Evolutionary conservation across 2,113 vertebrate species (phyloP).

Genomic region (Myrmecobius fasciatus): DNA sequence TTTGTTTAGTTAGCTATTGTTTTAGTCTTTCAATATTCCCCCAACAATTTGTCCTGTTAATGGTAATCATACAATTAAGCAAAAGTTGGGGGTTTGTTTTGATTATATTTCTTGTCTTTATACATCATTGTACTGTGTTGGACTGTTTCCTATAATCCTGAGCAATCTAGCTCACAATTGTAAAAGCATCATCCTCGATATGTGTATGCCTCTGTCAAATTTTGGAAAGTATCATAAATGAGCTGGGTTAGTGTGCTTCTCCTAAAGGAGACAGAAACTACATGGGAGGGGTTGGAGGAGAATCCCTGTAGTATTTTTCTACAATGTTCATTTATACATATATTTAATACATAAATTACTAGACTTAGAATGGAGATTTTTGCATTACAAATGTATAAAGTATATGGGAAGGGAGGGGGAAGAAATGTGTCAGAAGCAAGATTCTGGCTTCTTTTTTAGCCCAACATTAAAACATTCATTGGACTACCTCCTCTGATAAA

Average conservation of each 20-base stretch:
- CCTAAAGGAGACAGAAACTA: slow-evolving; percentile 64
- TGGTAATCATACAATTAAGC: slow-evolving; percentile 39
- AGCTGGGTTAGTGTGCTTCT: slow-evolving; percentile 66
- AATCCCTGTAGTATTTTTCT: slow-evolving; percentile 77
- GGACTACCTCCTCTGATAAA: neutral
- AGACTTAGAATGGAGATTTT: slow-evolving; percentile 63
- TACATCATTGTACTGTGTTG: slow-evolving; percentile 62
- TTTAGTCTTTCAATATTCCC: slow-evolving; percentile 47
- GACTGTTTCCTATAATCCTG: slow-evolving; percentile 73
- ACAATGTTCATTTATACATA: slow-evolving; percentile 66
- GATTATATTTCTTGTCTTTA: slow-evolving; percentile 79
- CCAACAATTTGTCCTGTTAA: slow-evolving; percentile 64
- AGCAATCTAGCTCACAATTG: slow-evolving; percentile 79
- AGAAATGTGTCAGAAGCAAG: slow-evolving; percentile 21
- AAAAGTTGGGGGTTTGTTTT: slow-evolving; percentile 68
- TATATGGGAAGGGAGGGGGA: slow-evolving; percentile 34
- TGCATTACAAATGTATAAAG: slow-evolving; percentile 28
- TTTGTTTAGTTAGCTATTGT: slow-evolving; percentile 49
- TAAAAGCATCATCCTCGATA: slow-evolving; percentile 81
- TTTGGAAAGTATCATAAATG: slow-evolving; percentile 75
- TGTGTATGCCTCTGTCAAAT: slow-evolving; percentile 78
- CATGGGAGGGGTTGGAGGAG: slow-evolving; percentile 19
- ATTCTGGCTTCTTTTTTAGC: neutral
- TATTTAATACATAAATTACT: slow-evolving; percentile 62
- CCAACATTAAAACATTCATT: slow-evolving; percentile 1